Evolutionary conservation across 2,113 vertebrate genomes (phyloP), one percentile per base, ranked within the genome.

Genomic region (Tor tambroides): DNA sequence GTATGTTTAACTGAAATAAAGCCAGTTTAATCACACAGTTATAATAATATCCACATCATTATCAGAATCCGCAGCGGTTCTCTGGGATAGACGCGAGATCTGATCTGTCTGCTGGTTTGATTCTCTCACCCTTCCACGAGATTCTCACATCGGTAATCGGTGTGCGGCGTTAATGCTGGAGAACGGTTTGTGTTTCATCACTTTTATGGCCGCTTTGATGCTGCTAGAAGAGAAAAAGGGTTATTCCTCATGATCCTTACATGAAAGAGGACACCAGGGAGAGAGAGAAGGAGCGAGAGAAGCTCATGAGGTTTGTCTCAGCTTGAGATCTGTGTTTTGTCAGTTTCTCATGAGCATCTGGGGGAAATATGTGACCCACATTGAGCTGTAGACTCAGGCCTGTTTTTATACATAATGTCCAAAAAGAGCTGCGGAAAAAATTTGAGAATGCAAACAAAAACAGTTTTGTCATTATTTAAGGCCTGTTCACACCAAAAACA

Each of bases 221-320:
- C 32, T 85, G 38, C 63, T 43, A 43, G 59, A 76, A 19, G 65
- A 32, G 28, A 85, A 46, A 77, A 79, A 12, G 4, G 1, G 30
- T 79, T 69, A 38, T 75, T 85, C 84, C 30, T 86, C 85, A 80
- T 19, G 43, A 54, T 80, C 12, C 75, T 51, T 17, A 17, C 74
- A 71, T 63, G 12, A 67, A 71, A 72, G 56, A 56, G 54, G 2
- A 56, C 54, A 2, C 54, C 54, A 23, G 51, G 17, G 51, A 56
- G 51, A 6, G 51, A 56, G 51, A 23, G 54, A 59, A 59, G 17
- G 51, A 56, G 51, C 2, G 51, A 56, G 51, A 23, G 54, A 59
- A 59, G 21, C 21, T 56, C 19, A 17, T 56, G 6, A 56, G 54
- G 54, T 21, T 56, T 9, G 56, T 0, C n/a, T 10, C 21, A 61